Conservation (phyloP, 2,113 vertebrate genomes). For the Archocentrus centrarchus region DNA sequence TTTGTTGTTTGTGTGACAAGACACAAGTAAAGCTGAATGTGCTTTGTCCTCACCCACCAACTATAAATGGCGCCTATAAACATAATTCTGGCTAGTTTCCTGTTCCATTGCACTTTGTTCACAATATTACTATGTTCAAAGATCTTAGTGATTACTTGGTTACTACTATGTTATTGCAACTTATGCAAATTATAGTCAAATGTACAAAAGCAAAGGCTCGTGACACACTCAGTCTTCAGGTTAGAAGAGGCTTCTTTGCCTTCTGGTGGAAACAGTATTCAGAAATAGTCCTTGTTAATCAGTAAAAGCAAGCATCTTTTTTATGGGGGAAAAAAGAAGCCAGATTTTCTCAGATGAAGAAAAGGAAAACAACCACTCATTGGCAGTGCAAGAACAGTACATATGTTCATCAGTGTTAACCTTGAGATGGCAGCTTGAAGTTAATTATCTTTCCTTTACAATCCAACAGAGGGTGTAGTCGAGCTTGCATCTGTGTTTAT, state of each 20-base stretch:
- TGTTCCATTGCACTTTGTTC: no score
- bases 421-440: conserved; percentile 49
- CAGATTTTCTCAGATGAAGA: conserved; percentile 6
- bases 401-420: conserved; percentile 27
- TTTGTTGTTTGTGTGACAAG: no score
- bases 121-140: no score
- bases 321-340: neutral
- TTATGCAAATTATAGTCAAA: neutral
- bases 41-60: no score
- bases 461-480: neutral
- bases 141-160: neutral
- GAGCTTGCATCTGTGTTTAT: conserved; percentile 62
- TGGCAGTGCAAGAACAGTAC: conserved; percentile 9
- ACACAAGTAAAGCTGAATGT: no score
- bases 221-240: neutral
- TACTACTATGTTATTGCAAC: neutral
- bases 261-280: neutral
- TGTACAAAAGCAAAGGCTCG: neutral
- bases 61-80: no score
- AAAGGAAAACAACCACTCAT: neutral
- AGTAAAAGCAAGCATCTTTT: neutral
- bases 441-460: conserved; percentile 45
- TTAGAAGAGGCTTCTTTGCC: neutral
- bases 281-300: neutral
- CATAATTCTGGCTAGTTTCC: no score